Evolutionary conservation across 1,140 invertebrate species (phyloP).

Genomic region (Subanguina moxae): DNA sequence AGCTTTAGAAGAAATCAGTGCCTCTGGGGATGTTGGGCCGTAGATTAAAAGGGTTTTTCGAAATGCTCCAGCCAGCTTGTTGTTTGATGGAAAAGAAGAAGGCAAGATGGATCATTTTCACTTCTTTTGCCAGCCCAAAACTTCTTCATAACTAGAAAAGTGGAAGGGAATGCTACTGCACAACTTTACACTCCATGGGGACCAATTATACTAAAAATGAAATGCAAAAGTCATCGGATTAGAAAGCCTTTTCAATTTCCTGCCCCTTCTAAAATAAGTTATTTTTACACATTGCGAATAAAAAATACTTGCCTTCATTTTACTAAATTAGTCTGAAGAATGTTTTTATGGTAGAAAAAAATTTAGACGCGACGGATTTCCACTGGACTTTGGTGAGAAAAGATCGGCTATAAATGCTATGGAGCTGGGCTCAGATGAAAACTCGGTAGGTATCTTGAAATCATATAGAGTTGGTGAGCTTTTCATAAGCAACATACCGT

Average conservation of each 20-base stretch:
- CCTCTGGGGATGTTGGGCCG: neutral
- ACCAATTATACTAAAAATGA: neutral
- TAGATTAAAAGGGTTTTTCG: constrained; percentile 3
- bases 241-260: no score
- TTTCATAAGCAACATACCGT: no score
- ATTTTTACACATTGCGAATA: no score
- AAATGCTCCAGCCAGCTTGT: neutral
- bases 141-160: neutral
- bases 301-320: no score
- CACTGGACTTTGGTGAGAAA: constrained; percentile 4
- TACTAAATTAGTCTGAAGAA: neutral
- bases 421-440: constrained; percentile 9
- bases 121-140: neutral
- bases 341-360: neutral
- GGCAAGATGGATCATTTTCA: constrained; percentile 6
- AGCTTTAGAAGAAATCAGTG: neutral
- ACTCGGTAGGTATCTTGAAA: neutral
- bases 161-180: neutral
- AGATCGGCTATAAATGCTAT: neutral
- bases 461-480: no score
- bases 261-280: no score
- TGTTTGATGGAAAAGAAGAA: neutral
- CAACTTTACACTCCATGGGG: neutral
- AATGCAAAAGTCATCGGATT: neutral
- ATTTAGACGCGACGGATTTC: constrained; percentile 6